phyloP scores from a whole-genome alignment of 2,113 vertebrate genomes.

The Onychostoma macrolepis region DNA sequence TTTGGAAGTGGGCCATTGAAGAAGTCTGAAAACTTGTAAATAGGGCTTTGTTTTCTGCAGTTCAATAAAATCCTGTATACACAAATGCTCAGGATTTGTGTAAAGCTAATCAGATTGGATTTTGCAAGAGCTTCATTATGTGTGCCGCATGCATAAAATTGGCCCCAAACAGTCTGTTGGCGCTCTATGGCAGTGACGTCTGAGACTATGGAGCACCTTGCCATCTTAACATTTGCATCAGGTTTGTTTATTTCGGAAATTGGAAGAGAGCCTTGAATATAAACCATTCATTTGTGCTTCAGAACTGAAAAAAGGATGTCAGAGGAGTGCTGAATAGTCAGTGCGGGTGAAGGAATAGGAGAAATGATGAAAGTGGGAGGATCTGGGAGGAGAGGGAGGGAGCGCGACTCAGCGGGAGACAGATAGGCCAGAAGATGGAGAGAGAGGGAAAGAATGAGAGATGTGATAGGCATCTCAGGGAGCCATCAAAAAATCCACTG shows the following conservation, averaged over 20 bases:
- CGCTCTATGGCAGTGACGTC: background rate
- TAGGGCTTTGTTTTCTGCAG: background rate
- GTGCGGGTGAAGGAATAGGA: background rate
- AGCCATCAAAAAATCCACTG: conserved; percentile 26
- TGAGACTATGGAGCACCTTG: background rate
- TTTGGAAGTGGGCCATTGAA: background rate
- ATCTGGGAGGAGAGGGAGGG: conserved; percentile 24
- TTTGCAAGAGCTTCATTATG: background rate
- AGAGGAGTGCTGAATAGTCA: conserved; percentile 1
- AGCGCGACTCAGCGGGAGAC: conserved; percentile 7
- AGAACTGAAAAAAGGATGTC: background rate
- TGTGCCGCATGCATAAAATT: background rate
- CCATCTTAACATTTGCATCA: background rate
- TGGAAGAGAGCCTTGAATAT: background rate
- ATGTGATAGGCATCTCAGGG: conserved; percentile 31
- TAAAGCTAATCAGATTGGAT: conserved; percentile 9
- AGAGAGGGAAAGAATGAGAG: conserved; percentile 28
- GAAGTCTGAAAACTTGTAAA: background rate
- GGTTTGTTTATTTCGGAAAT: background rate
- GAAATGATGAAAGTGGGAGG: conserved; percentile 23
- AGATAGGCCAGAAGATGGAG: conserved; percentile 7
- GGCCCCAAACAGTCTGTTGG: background rate
- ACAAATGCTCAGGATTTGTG: background rate
- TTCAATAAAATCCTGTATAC: background rate
- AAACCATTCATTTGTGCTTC: conserved; percentile 7